A percentile compares a stretch with the other conserved stretches of the same genome.
Evolutionary conservation across 2,797 vertebrate genomes (phyloP).

Genomic region (Xyrichtys novacula): DNA sequence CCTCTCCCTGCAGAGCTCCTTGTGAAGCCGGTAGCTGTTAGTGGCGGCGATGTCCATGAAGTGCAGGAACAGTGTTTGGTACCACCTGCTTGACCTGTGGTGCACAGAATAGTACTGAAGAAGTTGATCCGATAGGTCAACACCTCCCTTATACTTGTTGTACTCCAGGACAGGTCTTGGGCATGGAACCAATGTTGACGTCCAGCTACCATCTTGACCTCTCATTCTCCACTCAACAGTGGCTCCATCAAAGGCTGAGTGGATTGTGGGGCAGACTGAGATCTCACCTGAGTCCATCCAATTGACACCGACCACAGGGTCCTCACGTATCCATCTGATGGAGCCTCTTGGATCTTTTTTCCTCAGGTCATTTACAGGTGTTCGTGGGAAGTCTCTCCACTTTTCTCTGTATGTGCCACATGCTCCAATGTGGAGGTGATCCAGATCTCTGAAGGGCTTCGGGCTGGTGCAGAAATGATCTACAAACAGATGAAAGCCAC

Average conservation of each 20-base stretch:
- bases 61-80: constrained; percentile 15
- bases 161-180: constrained; percentile 27
- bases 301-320: constrained; percentile 29
- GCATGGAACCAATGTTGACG: too few relatives aligned
- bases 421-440: constrained; percentile 13
- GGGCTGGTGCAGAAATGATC: constrained; percentile 33
- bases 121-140: constrained; percentile 38
- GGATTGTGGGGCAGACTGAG: too few relatives aligned
- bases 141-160: constrained; percentile 33
- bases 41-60: constrained; percentile 51
- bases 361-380: not conserved
- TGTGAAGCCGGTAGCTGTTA: constrained; percentile 45
- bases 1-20: constrained; percentile 28
- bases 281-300: constrained; percentile 32
- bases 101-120: constrained; percentile 36
- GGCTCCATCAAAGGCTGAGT: too few relatives aligned
- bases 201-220: too few relatives aligned
- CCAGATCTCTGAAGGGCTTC: constrained; percentile 44
- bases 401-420: constrained; percentile 43
- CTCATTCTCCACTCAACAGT: too few relatives aligned
- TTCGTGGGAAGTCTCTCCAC: constrained; percentile 12
- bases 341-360: constrained; percentile 2
- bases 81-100: not conserved
- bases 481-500: constrained; percentile 21
- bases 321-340: constrained; percentile 45